A percentile compares a stretch with the other conserved stretches of the same genome.
Evolutionary conservation across 2,113 vertebrate genomes (phyloP).

Genomic region (Capreolus pygargus): DNA sequence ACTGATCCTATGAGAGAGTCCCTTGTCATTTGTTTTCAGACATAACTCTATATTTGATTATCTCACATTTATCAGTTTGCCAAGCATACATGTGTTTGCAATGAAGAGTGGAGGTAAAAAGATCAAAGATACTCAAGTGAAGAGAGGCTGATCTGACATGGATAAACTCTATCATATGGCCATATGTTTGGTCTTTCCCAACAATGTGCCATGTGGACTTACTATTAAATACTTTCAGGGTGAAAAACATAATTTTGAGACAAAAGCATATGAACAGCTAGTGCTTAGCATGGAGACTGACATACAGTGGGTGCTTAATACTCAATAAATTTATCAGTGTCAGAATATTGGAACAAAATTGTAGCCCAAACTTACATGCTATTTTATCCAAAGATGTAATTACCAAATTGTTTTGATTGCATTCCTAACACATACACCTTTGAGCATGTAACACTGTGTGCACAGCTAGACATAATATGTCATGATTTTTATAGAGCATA

Average conservation of each 20-base stretch:
- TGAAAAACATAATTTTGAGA: slow-evolving; percentile 66
- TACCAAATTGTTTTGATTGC: background rate
- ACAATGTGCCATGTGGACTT: slow-evolving; percentile 10
- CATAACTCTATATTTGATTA: slow-evolving; percentile 26
- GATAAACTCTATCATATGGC: background rate
- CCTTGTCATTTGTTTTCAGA: slow-evolving; percentile 49
- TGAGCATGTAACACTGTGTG: background rate
- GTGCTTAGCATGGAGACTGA: background rate
- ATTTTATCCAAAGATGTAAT: background rate
- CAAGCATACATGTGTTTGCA: background rate
- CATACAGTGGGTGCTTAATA: background rate
- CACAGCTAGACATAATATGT: background rate
- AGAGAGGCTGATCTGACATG: slow-evolving; percentile 33
- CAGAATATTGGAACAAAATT: slow-evolving; percentile 3
- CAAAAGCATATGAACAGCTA: background rate
- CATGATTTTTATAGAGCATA: background rate
- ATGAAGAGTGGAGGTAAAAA: slow-evolving; percentile 45
- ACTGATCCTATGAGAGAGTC: slow-evolving; percentile 49
- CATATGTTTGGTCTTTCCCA: slow-evolving; percentile 55
- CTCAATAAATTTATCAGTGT: slow-evolving; percentile 11
- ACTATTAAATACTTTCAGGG: slow-evolving; percentile 32
- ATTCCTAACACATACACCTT: background rate
- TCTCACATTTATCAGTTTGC: slow-evolving; percentile 32
- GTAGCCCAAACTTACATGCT: background rate
- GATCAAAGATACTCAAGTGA: slow-evolving; percentile 26